Evolutionary conservation across 2,888 invertebrate genomes (phyloP), one percentile per base, ranked within the genome.

Genomic region (Stenchaetothrips biformis): DNA sequence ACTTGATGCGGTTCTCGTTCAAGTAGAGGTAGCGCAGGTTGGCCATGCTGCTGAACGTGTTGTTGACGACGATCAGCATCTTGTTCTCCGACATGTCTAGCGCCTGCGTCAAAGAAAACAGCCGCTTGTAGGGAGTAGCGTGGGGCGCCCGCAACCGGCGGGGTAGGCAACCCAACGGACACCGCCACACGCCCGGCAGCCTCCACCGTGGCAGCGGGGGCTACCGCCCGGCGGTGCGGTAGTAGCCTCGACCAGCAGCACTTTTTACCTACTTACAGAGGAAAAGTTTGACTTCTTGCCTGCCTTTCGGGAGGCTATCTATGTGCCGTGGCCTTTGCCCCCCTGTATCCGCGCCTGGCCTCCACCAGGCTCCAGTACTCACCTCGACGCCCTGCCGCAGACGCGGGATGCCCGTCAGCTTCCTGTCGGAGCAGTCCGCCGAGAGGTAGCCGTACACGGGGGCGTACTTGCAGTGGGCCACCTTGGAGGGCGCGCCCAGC

Each of bases 1-100:
- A 21, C 67, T 74, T 74, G 67, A 74, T 74, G 67, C 67, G 67
- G 67, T 74, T 74, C 67, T 74, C 67, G 67, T 74, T 74, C 25
- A 74, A 25, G 67, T 74, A 74, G 25, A 74, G 67, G 67, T 21
- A 21, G 25, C 67, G 67, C 67, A 74, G 67, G 21, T 74, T 74
- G 67, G 67, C 6, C 9, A 74, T 7, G 67, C 7, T 11, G 21
- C 21, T 25, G 67, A 74, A 74, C 21, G 67, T 74, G 67, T 74
- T 74, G 67, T 74, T 74, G 67, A 21, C 9, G 25, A 74, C 67
- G 25, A 25, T 2, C 67, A 25, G 21, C 67, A 74, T 74, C 25
- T 74, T 74, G 67, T 74, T 74, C 67, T 74, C 67, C 21, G 67
- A 74, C 67, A 74, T 74, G 25, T 74, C 67, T 9, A 74, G 67